Base-by-base conservation (phyloP, 1,140 invertebrate genomes). In the Procambarus virginalis region DNA sequence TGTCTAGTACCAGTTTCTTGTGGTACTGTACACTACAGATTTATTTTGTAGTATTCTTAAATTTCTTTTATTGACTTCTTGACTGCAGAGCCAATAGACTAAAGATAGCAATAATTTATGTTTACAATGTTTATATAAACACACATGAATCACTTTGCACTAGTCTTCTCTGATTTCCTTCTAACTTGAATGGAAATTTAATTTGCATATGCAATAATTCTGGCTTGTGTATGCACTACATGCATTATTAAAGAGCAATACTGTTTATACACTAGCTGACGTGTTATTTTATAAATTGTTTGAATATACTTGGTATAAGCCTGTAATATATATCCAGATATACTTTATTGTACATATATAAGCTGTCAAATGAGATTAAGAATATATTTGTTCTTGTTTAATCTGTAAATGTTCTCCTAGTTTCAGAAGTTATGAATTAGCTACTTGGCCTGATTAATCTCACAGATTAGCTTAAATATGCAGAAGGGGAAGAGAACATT, bases 221-320 rank as follows among this genome's bases (percentile, higher is more conserved):
- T 77, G 80, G 90, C 90, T 86, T 87, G 90, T 84, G 68, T 86
- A 87, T 87, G 90, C 90, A 83, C 80, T 81, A 81, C 73, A 86
- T 86, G 89, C 84, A 86, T 91, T 91, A 75, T 85, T 83, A 58
- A 83, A 86, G 60, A 86, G 84, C 85, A 91, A 91, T 91, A 87
- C 84, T 87, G 85, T 91, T 87, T 88, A 82, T 91, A 91, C 85
- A 88, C 75, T 87, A 80, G 76, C 81, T 84, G 75, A 84, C 80
- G 85, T 91, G 81, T 87, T 88, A 84, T 88, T 91, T 87, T 91
- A 88, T 91, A 91, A 68, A 91, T 88, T 88, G 80, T 91, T 83
- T 87, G 88, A 49, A 73, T 91, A 77, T 84, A 79, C 70, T 48
- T 88, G 48, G 55, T 84, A 86, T 81, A 77, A 77, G 45, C 79